A percentile compares a stretch with the other conserved stretches of the same genome.
These are phyloP conservation scores for Thripadectes ignobilis DNA, from an alignment of 2,797 vertebrate genomes.

Conservation along the genomic window DNA sequence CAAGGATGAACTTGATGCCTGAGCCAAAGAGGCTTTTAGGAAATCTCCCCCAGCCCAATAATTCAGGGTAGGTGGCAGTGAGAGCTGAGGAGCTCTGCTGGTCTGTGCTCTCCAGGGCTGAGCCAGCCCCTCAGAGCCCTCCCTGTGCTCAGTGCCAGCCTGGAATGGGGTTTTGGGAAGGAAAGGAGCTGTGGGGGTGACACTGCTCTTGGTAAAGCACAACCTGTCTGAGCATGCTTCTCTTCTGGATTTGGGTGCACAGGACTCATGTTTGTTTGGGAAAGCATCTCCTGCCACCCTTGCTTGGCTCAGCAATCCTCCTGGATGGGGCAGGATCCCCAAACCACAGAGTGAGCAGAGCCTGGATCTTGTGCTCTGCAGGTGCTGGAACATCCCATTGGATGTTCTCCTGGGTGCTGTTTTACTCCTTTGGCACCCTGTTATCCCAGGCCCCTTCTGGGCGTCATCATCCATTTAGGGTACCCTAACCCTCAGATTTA, in stretches of 20 bases:
- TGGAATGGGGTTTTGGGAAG: not conserved
- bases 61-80: not conserved
- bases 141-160: not conserved
- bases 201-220: not conserved
- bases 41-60: not conserved
- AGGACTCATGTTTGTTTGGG: not conserved
- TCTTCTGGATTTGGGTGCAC: not conserved
- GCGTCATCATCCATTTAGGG: too few relatives aligned
- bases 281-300: not conserved
- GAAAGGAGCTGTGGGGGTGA: too few relatives aligned
- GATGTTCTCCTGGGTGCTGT: too few relatives aligned
- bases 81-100: too few relatives aligned
- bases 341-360: rapidly evolving
- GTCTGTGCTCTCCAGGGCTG: not conserved
- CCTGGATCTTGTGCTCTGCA: not conserved
- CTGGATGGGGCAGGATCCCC: not conserved
- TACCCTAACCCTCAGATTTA: not conserved
- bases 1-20: not conserved
- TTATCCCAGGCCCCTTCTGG: not conserved
- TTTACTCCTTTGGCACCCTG: not conserved
- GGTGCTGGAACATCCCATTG: not conserved
- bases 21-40: constrained; percentile 7
- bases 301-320: not conserved
- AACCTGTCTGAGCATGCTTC: not conserved
- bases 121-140: not conserved